Evolutionary conservation across 2,888 invertebrate species (phyloP).

Genomic region (Drosophila formosana): DNA sequence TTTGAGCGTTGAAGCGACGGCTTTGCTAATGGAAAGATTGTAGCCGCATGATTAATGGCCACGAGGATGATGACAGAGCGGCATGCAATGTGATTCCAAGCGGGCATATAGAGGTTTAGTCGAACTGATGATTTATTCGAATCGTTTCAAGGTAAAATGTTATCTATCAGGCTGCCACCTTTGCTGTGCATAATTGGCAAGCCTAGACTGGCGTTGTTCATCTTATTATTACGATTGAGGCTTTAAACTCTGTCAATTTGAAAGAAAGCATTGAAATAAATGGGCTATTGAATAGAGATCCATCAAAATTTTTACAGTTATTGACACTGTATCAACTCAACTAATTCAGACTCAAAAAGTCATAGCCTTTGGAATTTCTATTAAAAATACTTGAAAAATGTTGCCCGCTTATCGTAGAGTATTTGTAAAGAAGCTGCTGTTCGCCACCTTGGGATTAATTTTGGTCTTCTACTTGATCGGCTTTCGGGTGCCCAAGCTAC

Average conservation of each 20-base stretch:
- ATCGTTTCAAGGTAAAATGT: constrained; percentile 1
- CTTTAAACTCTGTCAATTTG: background rate
- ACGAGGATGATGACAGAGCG: constrained; percentile 56
- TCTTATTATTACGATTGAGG: background rate
- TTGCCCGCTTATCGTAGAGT: constrained; percentile 9
- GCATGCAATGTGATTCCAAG: constrained; percentile 52
- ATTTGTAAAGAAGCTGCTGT: constrained; percentile 1
- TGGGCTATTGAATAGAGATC: background rate
- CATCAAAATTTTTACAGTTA: background rate
- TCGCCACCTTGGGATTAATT: background rate
- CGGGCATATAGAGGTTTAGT: background rate
- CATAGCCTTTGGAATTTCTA: background rate
- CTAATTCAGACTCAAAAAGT: background rate
- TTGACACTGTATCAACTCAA: background rate
- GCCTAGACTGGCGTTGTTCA: background rate
- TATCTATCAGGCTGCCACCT: background rate
- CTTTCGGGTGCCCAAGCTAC: background rate
- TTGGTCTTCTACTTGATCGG: background rate
- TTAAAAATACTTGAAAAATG: constrained; percentile 9
- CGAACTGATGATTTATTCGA: constrained; percentile 1
- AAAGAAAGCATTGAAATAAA: background rate
- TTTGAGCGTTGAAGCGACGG: constrained; percentile 46
- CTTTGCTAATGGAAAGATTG: constrained; percentile 67
- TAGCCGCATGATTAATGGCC: constrained; percentile 64
- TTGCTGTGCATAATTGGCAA: background rate